Conservation (phyloP, 1,140 invertebrate genomes). For the Conopomorpha cramerella region DNA sequence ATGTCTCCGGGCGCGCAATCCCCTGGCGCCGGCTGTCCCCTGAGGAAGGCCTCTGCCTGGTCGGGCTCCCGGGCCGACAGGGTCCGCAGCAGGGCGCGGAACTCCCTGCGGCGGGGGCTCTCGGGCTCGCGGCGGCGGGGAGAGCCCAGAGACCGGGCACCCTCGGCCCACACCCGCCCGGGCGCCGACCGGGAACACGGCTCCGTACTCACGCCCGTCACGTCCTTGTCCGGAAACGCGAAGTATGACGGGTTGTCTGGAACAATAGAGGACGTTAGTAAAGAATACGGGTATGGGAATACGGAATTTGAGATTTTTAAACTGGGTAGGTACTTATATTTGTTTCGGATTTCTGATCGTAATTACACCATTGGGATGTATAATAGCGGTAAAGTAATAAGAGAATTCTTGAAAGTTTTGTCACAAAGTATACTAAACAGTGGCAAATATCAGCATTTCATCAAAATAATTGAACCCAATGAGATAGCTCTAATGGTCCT, state of each 20-base stretch:
- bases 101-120: constrained; percentile 47
- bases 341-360: too few species aligned
- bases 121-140: constrained; percentile 36
- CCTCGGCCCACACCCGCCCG: constrained; percentile 32
- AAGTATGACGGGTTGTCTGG: constrained; percentile 65
- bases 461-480: too few species aligned
- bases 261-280: too few species aligned
- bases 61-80: constrained; percentile 52
- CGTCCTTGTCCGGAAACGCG: constrained; percentile 43
- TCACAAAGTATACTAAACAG: too few species aligned
- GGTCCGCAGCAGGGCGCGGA: constrained; percentile 53
- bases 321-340: too few species aligned
- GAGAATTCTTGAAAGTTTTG: too few species aligned
- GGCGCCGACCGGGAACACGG: constrained; percentile 39
- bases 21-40: constrained; percentile 52
- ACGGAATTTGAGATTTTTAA: too few species aligned
- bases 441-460: too few species aligned
- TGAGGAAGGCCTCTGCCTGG: constrained; percentile 50
- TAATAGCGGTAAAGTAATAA: too few species aligned
- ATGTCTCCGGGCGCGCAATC: constrained; percentile 48
- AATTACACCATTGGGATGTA: too few species aligned
- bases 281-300: too few species aligned
- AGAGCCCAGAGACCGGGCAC: constrained; percentile 26
- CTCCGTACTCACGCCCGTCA: constrained; percentile 28
- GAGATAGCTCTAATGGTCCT: too few species aligned